Conservation (phyloP, 2,888 invertebrate species). For the Leptopterna dolabrata region DNA sequence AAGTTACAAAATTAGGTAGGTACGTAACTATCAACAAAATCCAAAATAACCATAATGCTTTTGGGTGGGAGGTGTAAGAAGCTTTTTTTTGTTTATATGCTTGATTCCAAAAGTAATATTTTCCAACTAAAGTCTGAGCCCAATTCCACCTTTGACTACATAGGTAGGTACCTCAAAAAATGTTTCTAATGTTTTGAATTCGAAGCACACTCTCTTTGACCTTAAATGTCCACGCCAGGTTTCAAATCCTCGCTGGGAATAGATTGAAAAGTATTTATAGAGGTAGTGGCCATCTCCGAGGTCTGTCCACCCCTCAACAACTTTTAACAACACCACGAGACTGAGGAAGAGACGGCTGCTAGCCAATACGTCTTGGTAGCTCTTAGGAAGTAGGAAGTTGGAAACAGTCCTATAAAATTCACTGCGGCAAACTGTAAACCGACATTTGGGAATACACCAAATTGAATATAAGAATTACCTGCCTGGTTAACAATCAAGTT, state of each 20-base stretch:
- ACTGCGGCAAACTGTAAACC: not conserved
- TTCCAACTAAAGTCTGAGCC: no score
- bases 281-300: slow-evolving; percentile 4
- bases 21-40: no score
- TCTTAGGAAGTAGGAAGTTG: not conserved
- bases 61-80: no score
- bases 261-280: not conserved
- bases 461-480: not conserved
- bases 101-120: no score
- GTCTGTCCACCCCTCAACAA: slow-evolving; percentile 22
- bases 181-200: not conserved
- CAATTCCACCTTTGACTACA: no score
- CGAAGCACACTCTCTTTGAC: slow-evolving; percentile 2
- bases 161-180: no score
- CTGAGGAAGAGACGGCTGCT: not conserved
- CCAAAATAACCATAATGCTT: no score
- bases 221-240: slow-evolving; percentile 18
- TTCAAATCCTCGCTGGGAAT: not conserved
- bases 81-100: no score
- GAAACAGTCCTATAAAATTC: not conserved
- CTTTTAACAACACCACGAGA: not conserved
- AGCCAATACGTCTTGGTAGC: not conserved
- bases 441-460: not conserved
- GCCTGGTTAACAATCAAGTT: not conserved
- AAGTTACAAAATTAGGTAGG: no score